These are phyloP conservation scores for Formica exsecta DNA, from an alignment of 1,140 invertebrate species.

Conservation along the genomic window DNA sequence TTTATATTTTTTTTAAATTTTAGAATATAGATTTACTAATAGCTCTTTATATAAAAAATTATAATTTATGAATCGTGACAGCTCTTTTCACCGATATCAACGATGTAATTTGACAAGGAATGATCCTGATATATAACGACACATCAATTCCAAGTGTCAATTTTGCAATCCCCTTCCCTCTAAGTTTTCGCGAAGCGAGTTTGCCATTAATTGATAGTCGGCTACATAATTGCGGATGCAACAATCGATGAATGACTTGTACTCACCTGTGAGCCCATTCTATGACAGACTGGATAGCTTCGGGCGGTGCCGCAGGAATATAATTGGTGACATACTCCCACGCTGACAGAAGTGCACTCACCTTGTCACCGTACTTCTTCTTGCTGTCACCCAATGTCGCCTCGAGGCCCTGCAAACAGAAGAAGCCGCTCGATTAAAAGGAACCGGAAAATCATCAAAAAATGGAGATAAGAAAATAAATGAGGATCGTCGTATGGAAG, in stretches of 20 bases:
- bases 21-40: background rate
- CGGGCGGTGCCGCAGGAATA: constrained; percentile 85
- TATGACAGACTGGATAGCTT: constrained; percentile 86
- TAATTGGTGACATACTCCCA: constrained; percentile 88
- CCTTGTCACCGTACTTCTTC: constrained; percentile 88
- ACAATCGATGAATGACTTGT: constrained; percentile 36
- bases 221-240: constrained; percentile 4
- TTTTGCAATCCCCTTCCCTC: too few species aligned
- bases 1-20: background rate
- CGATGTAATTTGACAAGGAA: background rate
- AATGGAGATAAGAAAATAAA: background rate
- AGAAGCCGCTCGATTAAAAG: constrained; percentile 51
- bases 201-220: constrained; percentile 10
- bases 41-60: background rate
- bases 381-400: constrained; percentile 87
- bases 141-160: too few species aligned
- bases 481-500: background rate
- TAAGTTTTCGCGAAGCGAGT: constrained; percentile 6
- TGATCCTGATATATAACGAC: background rate
- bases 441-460: constrained; percentile 47
- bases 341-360: constrained; percentile 87
- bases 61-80: background rate
- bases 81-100: background rate
- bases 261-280: constrained; percentile 87
- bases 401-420: constrained; percentile 85